Base-by-base conservation (phyloP, 37 sponge, comb jelly and placozoan species). In the Agelas oroides region DNA sequence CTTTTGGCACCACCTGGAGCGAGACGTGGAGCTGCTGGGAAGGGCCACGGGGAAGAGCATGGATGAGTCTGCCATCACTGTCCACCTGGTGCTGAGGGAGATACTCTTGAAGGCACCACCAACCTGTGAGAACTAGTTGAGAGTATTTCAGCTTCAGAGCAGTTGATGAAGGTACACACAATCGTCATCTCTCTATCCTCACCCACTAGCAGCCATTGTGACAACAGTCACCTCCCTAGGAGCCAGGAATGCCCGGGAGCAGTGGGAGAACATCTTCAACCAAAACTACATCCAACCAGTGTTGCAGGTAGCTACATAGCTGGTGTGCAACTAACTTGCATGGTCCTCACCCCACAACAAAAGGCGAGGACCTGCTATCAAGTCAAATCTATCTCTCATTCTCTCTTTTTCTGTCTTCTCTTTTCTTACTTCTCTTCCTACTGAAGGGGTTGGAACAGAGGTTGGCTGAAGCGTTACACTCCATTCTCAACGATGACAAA, bases 261-360 rank as follows among this genome's bases (percentile, higher is more conserved):
- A 85, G 19, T 90, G 91, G 91, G 91, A 90, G 59, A 41, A 59
- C 19, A 35, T 27, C 1, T 85, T n/a, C n/a, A n/a, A n/a, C n/a
- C n/a, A n/a, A n/a, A n/a, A n/a, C n/a, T n/a, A n/a, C n/a, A n/a
- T n/a, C 85, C 75, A 73, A 67, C 36, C 12, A 27, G 20, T 38
- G n/a, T 52, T 81, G 81, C 71, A 75, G 85, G n/a, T 59, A 90
- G 40, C 91, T 86, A 30, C n/a, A n/a, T n/a, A n/a, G n/a, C n/a
- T n/a, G n/a, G n/a, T n/a, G n/a, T n/a, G n/a, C n/a, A n/a, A n/a
- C n/a, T n/a, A n/a, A n/a, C n/a, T n/a, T n/a, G n/a, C n/a, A n/a
- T n/a, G n/a, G n/a, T n/a, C n/a, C n/a, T n/a, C n/a, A n/a, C n/a
- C n/a, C n/a, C n/a, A n/a, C n/a, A n/a, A n/a, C n/a, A n/a, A n/a